Base-by-base conservation (phyloP, 2,113 vertebrate genomes). In the Nerophis lumbriciformis region DNA sequence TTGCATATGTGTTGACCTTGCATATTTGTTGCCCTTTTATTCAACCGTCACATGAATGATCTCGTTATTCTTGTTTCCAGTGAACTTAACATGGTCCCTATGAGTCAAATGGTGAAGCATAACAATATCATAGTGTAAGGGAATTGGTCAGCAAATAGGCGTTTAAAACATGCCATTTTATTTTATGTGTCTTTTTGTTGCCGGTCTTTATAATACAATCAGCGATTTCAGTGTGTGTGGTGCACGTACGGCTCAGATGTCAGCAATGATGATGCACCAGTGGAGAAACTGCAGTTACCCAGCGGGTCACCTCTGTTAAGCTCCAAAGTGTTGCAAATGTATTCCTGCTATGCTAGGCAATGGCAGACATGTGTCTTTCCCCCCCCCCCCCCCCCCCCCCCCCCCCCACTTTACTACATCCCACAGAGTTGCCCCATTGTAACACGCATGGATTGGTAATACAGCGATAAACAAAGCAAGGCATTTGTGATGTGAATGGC, bases 331-430 rank as follows among this genome's bases (percentile, higher is more conserved):
- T 66, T 63, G 57, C 66, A 65, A 73, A 77, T 73, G 59, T 45
- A 72, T 75, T 58, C 44, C 36, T 71, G 63, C 71, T 50, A 72
- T 50, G 54, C 65, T 75, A 72, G 52, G 73, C 69, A 71, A 74
- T 82, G 65, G 71, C 55, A 65, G 69, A 78, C 69, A 56, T 63
- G 51, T 69, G 70, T 88, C 51, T 45, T 59, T 69, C n/a, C n/a
- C n/a, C n/a, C n/a, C n/a, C n/a, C n/a, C n/a, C 50, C 44, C 57
- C 71, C 21, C 51, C 44, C 44, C 39, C 28, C 28, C 5, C 53
- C 59, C 56, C 51, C 38, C 50, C 67, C 57, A 57, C 49, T 66
- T 71, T 70, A 75, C 53, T 49, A 68, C 73, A 82, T 72, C 66
- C 39, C n/a, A 39, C 53, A n/a, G 55, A 57, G 39, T 66, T 79